Conservation (phyloP, 2,888 invertebrate species). For the Aporophyla lueneburgensis region DNA sequence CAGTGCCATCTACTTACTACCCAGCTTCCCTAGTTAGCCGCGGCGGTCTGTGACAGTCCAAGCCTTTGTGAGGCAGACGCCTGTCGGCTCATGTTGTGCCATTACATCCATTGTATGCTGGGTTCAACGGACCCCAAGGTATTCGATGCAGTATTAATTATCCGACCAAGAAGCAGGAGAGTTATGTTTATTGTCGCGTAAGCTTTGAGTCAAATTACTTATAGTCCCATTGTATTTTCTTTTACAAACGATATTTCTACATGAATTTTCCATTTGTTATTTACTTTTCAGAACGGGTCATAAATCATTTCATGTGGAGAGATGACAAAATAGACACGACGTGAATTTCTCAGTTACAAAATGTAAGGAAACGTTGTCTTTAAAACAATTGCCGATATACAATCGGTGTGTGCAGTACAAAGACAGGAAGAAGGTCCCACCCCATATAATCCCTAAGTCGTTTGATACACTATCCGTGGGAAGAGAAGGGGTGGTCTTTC, state of each 20-base stretch:
- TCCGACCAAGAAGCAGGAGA: slow-evolving; percentile 49
- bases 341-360: background rate
- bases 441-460: slow-evolving; percentile 54
- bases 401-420: slow-evolving; percentile 23
- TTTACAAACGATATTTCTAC: background rate
- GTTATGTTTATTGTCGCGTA: slow-evolving; percentile 42
- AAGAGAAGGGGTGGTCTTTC: slow-evolving; percentile 53
- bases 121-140: slow-evolving; percentile 74
- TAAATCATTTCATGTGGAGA: background rate
- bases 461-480: slow-evolving; percentile 38
- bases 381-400: slow-evolving; percentile 25
- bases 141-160: slow-evolving; percentile 74
- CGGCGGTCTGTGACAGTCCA: slow-evolving; percentile 76
- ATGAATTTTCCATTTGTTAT: background rate
- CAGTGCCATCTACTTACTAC: slow-evolving; percentile 69
- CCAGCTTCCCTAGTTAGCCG: slow-evolving; percentile 71
- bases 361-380: background rate
- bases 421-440: slow-evolving; percentile 39
- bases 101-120: slow-evolving; percentile 79
- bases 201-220: slow-evolving; percentile 5
- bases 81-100: slow-evolving; percentile 76
- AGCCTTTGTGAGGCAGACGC: slow-evolving; percentile 77
- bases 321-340: background rate
- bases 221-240: background rate
- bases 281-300: background rate